Conservation (phyloP, 2,797 vertebrate genomes). For the Apodemus agrarius region DNA sequence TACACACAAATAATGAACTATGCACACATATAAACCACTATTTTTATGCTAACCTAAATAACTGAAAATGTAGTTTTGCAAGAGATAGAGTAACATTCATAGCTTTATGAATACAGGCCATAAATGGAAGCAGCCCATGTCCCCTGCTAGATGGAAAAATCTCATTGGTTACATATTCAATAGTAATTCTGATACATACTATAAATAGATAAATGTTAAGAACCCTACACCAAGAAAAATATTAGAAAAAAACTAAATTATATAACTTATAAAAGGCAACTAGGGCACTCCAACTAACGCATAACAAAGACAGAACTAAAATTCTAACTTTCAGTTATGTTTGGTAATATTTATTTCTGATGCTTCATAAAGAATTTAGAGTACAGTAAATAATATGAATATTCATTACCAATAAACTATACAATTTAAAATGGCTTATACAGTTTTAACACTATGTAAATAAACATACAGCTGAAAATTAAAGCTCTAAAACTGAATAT, state of each 20-base stretch:
- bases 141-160: not conserved
- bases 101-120: not conserved
- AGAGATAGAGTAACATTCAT: not conserved
- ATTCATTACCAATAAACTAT: not conserved
- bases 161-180: not conserved
- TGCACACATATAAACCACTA: not conserved
- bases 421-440: not conserved
- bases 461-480: not conserved
- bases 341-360: not conserved
- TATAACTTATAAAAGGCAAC: not conserved
- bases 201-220: not conserved
- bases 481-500: not conserved
- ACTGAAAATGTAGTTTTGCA: not conserved
- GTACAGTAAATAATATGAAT: not conserved
- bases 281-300: not conserved
- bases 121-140: not conserved
- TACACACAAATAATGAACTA: not conserved
- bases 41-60: not conserved
- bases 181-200: not conserved
- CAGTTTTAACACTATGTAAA: not conserved
- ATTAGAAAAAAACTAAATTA: not conserved
- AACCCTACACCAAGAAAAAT: not conserved
- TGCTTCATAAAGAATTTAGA: not conserved
- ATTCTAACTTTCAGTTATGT: not conserved
- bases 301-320: not conserved